A percentile compares a stretch with the other conserved stretches of the same genome.
These are phyloP conservation scores for Pangasius krempfi DNA, from an alignment of 2,797 vertebrate species.

Conservation along the genomic window DNA sequence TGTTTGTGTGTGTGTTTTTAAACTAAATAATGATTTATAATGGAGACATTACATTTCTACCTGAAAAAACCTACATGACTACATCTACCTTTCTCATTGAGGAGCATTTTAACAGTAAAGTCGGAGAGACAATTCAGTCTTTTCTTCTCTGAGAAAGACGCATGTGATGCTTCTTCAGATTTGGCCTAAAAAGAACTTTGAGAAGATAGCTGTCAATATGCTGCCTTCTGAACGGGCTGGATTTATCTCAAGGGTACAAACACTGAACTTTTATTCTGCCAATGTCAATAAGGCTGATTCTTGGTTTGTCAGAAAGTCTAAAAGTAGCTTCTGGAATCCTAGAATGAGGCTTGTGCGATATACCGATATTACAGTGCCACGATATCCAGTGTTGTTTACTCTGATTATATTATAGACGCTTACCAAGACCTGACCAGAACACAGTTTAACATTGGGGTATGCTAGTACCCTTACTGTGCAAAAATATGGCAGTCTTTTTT, in stretches of 20 bases:
- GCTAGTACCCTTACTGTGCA: background rate
- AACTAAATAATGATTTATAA: background rate
- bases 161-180: background rate
- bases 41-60: background rate
- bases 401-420: background rate
- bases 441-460: background rate
- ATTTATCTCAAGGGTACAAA: background rate
- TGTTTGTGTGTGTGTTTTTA: too few relatives aligned
- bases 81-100: background rate
- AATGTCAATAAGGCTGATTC: background rate
- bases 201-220: background rate
- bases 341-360: background rate
- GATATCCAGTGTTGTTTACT: background rate
- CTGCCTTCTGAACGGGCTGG: background rate
- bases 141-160: background rate
- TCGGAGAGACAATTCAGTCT: background rate
- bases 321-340: background rate
- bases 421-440: background rate
- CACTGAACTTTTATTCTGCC: background rate
- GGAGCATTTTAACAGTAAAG: background rate
- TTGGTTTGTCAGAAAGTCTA: background rate
- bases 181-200: background rate
- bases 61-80: background rate
- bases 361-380: background rate
- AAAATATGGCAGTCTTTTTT: background rate